A percentile compares a stretch with the other conserved stretches of the same genome.
These are phyloP conservation scores for Theristicus caerulescens DNA, from an alignment of 2,113 vertebrate genomes.

Conservation along the genomic window DNA sequence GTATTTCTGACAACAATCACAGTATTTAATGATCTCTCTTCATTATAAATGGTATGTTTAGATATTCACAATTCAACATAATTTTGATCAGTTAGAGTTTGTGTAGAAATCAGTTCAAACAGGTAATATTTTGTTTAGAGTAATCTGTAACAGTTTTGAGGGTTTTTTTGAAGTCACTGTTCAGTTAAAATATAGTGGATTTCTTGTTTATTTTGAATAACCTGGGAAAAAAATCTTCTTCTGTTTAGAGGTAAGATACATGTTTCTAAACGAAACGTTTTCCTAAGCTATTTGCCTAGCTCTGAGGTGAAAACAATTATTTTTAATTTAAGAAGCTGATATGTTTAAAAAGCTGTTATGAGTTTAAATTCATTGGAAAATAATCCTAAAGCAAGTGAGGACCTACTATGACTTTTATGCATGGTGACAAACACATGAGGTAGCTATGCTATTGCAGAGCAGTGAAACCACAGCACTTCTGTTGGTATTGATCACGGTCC, in stretches of 20 bases:
- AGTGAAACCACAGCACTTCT: accelerated
- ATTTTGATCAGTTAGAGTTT: neutral
- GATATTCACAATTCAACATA: neutral
- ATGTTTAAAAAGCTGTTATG: neutral
- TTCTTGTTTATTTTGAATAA: neutral
- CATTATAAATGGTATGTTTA: neutral
- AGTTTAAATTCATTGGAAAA: neutral
- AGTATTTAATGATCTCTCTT: neutral
- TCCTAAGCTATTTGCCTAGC: neutral
- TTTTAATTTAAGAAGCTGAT: neutral
- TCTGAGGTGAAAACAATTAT: neutral
- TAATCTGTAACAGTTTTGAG: neutral
- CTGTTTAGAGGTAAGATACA: neutral
- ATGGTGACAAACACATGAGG: neutral
- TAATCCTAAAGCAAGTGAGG: neutral
- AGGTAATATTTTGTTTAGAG: neutral
- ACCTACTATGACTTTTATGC: neutral
- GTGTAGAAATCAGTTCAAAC: neutral
- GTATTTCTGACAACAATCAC: neutral
- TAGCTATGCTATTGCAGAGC: neutral
- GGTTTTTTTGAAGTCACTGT: neutral
- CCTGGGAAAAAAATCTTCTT: neutral
- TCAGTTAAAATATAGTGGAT: neutral
- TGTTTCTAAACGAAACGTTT: neutral
- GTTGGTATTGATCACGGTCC: accelerated